phyloP scores from a whole-genome alignment of 2,888 invertebrate genomes.

The Pemphredon lugubris region DNA sequence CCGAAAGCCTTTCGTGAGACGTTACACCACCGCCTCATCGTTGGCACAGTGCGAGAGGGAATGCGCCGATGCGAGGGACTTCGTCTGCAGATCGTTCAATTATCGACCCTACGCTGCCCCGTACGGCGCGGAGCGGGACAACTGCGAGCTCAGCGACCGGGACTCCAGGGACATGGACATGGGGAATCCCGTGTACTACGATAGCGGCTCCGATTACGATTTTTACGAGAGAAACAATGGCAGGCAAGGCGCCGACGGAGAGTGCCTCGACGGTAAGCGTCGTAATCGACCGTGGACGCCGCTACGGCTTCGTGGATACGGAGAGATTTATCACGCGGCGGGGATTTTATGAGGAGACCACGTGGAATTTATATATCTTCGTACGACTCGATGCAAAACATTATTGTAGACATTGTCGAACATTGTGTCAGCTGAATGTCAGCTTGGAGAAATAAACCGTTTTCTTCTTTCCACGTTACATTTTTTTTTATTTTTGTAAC shows the following conservation, averaged over 20 bases:
- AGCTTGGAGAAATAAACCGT: constrained; percentile 42
- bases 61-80: constrained; percentile 91
- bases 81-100: constrained; percentile 93
- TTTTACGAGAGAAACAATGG: constrained; percentile 91
- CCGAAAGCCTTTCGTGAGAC: constrained; percentile 89
- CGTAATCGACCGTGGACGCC: constrained; percentile 43
- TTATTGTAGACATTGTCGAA: constrained; percentile 44
- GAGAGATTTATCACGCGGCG: constrained; percentile 13
- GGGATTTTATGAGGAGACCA: background rate
- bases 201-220: constrained; percentile 91
- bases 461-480: constrained; percentile 28
- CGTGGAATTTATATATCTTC: constrained; percentile 22
- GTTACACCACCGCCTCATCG: constrained; percentile 88
- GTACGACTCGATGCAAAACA: too few relatives aligned
- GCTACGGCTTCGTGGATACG: constrained; percentile 27
- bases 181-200: constrained; percentile 92
- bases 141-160: constrained; percentile 94
- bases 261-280: constrained; percentile 91
- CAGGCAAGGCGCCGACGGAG: constrained; percentile 86
- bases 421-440: constrained; percentile 41
- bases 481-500: constrained; percentile 20
- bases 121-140: constrained; percentile 87
- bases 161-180: constrained; percentile 92
- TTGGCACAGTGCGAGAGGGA: constrained; percentile 92
- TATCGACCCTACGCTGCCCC: constrained; percentile 87